Base-by-base conservation (phyloP, 1,140 invertebrate species). In the Stegodyphus mimosarum region DNA sequence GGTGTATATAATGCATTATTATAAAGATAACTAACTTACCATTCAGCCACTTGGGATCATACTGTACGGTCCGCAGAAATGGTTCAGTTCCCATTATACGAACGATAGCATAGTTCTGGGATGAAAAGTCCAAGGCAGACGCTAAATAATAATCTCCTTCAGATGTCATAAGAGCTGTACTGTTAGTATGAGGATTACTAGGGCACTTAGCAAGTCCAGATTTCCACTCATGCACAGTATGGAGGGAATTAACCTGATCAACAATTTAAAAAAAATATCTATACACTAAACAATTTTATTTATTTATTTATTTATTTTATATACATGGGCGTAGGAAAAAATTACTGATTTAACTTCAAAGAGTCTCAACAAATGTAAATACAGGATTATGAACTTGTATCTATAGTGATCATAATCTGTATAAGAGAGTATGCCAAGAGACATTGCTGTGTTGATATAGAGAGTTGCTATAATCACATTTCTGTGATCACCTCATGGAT, bases 141-240 rank as follows among this genome's bases (percentile, higher is more conserved):
- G 94, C 96, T 7, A 95, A 94, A 90, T 95, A 97, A 88, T 95
- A 94, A 86, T 95, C 93, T 1, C 95, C 95, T 79, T 93, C 92
- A 66, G 92, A 91, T 4, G 95, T 93, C 88, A 97, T 91, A 6
- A 97, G 92, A 7, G 96, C 95, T 18, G 97, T 98, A 89, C 95
- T 97, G 90, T 98, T 98, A 90, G 98, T 96, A 87, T 94, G 93
- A 10, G 97, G 97, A 90, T 97, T 96, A 91, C 96, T 98, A 5
- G 97, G 97, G 90, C 97, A 97, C 77, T 95, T 92, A 50, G 95
- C 96, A 88, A 94, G 93, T 13, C 95, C 96, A 17, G 66, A 49
- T 4, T 70, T 71, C 77, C 78, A 79, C 7, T 52, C 83, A 10
- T 67, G 53, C 9, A 78, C 80, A 49, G 64, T 17, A 73, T 71